Evolutionary conservation across 1,140 invertebrate genomes (phyloP).

Genomic region (Medauroidea extradentata): DNA sequence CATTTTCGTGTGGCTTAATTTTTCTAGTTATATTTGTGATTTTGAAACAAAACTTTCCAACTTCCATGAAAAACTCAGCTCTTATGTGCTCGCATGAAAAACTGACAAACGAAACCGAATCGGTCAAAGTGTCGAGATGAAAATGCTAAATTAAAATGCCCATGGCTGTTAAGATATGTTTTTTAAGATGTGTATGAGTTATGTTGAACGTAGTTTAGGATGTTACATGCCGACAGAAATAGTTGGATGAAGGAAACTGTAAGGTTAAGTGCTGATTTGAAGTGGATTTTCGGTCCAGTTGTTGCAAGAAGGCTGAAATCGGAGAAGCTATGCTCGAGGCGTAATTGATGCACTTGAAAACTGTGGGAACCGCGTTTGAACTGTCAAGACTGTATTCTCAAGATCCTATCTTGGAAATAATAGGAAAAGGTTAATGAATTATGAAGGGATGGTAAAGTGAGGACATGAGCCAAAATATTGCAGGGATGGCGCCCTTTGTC

Average conservation of each 20-base stretch:
- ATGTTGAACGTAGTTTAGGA: neutral
- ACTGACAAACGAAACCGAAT: constrained; percentile 13
- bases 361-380: neutral
- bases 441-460: constrained; percentile 15
- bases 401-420: neutral
- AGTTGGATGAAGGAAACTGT: neutral
- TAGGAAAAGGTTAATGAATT: constrained; percentile 10
- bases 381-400: neutral
- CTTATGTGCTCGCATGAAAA: constrained; percentile 2
- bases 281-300: neutral
- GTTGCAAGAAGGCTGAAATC: neutral
- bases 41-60: neutral
- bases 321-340: neutral
- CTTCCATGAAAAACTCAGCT: neutral
- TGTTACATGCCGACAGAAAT: neutral
- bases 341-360: neutral
- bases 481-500: constrained; percentile 16
- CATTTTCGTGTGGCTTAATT: neutral
- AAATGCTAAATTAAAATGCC: constrained; percentile 6
- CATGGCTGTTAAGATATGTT: neutral
- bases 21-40: neutral
- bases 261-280: neutral
- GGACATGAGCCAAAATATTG: constrained; percentile 15
- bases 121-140: constrained; percentile 2
- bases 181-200: neutral